Evolutionary conservation across 1,140 invertebrate genomes (phyloP), one percentile per base, ranked within the genome.

Genomic region (Diorhabda carinulata): DNA sequence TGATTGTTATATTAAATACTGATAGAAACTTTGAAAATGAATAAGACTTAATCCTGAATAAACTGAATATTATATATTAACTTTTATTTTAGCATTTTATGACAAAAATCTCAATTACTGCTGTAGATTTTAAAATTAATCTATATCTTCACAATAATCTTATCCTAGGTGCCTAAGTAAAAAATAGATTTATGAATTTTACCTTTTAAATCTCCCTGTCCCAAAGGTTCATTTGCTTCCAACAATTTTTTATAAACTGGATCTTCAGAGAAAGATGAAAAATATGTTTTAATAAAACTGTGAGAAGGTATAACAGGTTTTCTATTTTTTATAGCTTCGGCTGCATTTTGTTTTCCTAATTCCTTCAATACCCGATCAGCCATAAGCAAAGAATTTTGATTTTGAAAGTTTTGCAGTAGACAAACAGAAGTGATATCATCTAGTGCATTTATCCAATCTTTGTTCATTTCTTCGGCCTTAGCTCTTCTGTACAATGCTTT

Each of bases 391-490:
- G 90, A 90, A 63, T 82, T 85, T 75, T 91, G 89, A 79, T 95
- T 94, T 74, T 89, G 85, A 82, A 97, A 98, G 70, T 87, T 87
- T 84, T 98, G 95, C 66, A 97, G 82, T 74, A 97, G 91, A 82
- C 94, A 97, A 25, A 94, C 92, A 61, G 92, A 90, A 9, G 95
- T 97, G 0, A 97, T 87, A 86, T 98, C 95, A 85, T 98, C 94
- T 57, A 98, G 82, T 60, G 92, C 90, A 64, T 90, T 85, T 74
- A 90, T 86, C 69, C 94, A 86, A 69, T 97, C 88, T 73, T 91
- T 90, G 59, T 87, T 86, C 25, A 89, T 85, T 82, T 97, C 93
- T 74, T 89, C 87, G 8, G 93, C 94, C 75, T 91, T 90, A 5
- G 95, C 93, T 71, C 96, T 84, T 62, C 97, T 64, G 57, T 69